Conservation (phyloP, 2,888 invertebrate species). For the Sarcophaga variegata region DNA sequence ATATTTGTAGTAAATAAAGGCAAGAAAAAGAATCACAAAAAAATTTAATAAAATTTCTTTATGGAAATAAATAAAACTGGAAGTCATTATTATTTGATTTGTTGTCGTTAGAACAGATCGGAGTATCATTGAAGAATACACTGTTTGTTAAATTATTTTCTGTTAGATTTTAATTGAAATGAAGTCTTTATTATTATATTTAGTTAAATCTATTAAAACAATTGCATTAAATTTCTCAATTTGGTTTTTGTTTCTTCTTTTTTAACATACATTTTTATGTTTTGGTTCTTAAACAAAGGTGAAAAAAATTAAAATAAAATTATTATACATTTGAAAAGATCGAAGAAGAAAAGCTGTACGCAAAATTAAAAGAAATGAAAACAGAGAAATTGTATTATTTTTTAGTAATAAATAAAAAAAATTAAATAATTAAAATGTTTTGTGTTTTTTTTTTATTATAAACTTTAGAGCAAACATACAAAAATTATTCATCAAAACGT, state of each 20-base stretch:
- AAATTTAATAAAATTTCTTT: conserved; percentile 70
- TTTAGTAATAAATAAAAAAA: conserved; percentile 45
- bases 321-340: neutral
- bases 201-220: conserved; percentile 55
- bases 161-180: conserved; percentile 48
- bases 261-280: neutral
- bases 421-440: conserved; percentile 45
- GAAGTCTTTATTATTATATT: conserved; percentile 39
- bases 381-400: conserved; percentile 45
- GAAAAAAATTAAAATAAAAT: neutral
- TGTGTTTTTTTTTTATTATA: conserved; percentile 59
- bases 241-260: conserved; percentile 59
- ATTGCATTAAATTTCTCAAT: conserved; percentile 24
- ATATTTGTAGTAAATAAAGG: neutral
- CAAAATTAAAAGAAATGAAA: conserved; percentile 47
- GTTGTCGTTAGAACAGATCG: conserved; percentile 59
- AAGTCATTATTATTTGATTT: conserved; percentile 61
- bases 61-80: conserved; percentile 58
- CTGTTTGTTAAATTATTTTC: conserved; percentile 54
- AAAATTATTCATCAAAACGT: neutral
- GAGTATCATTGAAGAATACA: conserved; percentile 51
- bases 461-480: conserved; percentile 44
- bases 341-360: conserved; percentile 64
- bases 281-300: no score
- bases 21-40: conserved; percentile 46